Evolutionary conservation across 2,797 vertebrate species (phyloP).

Genomic region (Silurus lanzhouensis): DNA sequence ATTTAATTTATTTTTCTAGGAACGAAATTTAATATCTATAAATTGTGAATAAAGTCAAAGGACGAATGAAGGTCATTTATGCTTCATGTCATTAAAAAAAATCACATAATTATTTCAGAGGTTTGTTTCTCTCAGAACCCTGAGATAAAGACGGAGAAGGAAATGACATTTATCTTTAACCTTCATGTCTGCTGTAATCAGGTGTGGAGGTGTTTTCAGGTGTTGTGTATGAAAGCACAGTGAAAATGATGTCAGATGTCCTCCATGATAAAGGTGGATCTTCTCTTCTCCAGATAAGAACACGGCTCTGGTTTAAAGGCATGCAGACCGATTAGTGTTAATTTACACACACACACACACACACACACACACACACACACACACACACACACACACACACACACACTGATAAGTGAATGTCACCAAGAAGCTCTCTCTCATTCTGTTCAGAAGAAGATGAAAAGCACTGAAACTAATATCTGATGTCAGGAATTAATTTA

Average conservation of each 20-base stretch:
- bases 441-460: conserved; percentile 26
- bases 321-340: conserved; percentile 31
- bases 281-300: conserved; percentile 54
- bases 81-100: neutral
- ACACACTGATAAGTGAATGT: conserved; percentile 45
- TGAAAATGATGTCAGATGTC: neutral
- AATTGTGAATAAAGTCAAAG: neutral
- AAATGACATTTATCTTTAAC: conserved; percentile 51
- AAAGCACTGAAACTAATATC: conserved; percentile 40
- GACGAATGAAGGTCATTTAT: neutral
- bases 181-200: conserved; percentile 40
- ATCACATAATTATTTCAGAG: too few species aligned
- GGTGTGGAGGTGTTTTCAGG: neutral
- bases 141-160: neutral
- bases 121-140: too few species aligned
- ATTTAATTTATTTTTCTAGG: neutral
- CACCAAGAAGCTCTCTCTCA: neutral
- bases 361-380: neutral
- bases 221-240: neutral
- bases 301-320: conserved; percentile 42
- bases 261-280: conserved; percentile 44
- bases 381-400: neutral
- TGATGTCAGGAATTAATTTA: conserved; percentile 37
- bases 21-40: neutral
- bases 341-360: conserved; percentile 7